phyloP scores from a whole-genome alignment of 2,113 vertebrate species.

The Pontoporia blainvillei region DNA sequence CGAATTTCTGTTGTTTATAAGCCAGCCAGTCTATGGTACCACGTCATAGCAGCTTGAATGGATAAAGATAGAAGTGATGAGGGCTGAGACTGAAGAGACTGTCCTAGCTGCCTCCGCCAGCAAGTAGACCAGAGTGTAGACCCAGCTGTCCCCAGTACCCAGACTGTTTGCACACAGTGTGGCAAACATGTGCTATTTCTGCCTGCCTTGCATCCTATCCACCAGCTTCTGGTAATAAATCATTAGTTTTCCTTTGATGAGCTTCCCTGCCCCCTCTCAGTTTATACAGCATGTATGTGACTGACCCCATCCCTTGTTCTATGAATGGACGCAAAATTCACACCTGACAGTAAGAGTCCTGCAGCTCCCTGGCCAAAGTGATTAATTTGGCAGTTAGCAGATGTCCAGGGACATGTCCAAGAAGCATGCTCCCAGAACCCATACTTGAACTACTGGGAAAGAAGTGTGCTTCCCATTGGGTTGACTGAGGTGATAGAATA shows the following conservation, averaged over 20 bases:
- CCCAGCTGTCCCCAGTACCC: background rate
- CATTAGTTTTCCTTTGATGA: background rate
- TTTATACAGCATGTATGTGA: background rate
- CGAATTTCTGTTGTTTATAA: background rate
- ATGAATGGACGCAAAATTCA: background rate
- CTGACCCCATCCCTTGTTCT: background rate
- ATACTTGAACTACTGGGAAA: background rate
- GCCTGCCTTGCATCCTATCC: background rate
- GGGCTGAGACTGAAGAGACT: background rate
- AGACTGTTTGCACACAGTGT: accelerated
- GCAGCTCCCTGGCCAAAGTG: background rate
- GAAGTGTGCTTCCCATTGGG: background rate
- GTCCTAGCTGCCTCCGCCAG: background rate
- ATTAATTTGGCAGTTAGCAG: background rate
- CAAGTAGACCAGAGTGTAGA: accelerated
- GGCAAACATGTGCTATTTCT: background rate
- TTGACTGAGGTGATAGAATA: background rate
- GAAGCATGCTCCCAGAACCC: background rate
- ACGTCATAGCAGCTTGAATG: background rate
- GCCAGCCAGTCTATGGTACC: background rate
- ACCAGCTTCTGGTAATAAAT: background rate
- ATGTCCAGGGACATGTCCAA: background rate
- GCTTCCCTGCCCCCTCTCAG: background rate
- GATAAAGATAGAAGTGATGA: background rate
- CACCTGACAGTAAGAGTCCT: background rate